A percentile compares a stretch with the other conserved stretches of the same genome.
Conservation (phyloP, 2,797 vertebrate species). For the Acrossocheilus fasciatus region DNA sequence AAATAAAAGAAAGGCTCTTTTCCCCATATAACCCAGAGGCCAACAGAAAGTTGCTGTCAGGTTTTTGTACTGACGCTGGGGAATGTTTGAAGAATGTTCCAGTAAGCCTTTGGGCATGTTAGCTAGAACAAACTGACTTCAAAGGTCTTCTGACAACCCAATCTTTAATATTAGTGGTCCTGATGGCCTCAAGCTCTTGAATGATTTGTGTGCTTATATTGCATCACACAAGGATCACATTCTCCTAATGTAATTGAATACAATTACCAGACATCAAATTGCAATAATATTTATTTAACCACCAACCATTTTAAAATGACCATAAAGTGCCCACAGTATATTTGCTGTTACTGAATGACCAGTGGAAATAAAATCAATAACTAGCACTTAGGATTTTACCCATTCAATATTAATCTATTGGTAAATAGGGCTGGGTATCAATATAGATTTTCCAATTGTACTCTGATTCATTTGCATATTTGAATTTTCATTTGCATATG, state of each 20-base stretch:
- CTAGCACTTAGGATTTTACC: not conserved
- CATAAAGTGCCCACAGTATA: not conserved
- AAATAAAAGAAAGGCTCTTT: constrained; percentile 20
- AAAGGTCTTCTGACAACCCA: constrained; percentile 22
- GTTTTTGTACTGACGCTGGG: constrained; percentile 23
- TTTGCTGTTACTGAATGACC: constrained; percentile 6
- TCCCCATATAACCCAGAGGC: constrained; percentile 24
- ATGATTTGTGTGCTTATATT: not conserved
- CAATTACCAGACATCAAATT: constrained; percentile 28
- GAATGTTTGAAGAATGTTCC: constrained; percentile 45
- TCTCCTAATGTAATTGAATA: constrained; percentile 13
- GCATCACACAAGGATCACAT: constrained; percentile 7
- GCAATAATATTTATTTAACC: constrained; percentile 34
- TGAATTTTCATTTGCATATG: not conserved
- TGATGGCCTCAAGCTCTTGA: not conserved
- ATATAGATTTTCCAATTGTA: not conserved
- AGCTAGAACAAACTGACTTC: constrained; percentile 25
- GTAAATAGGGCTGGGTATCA: not conserved
- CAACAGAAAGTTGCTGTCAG: constrained; percentile 22
- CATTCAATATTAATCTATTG: not conserved
- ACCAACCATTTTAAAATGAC: not conserved
- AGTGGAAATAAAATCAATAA: constrained; percentile 3
- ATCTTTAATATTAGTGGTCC: constrained; percentile 19
- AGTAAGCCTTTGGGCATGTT: constrained; percentile 22
- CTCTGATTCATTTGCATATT: not conserved